These are phyloP conservation scores for Rhabditoides inermis DNA, from an alignment of 2,888 invertebrate genomes.

Conservation along the genomic window DNA sequence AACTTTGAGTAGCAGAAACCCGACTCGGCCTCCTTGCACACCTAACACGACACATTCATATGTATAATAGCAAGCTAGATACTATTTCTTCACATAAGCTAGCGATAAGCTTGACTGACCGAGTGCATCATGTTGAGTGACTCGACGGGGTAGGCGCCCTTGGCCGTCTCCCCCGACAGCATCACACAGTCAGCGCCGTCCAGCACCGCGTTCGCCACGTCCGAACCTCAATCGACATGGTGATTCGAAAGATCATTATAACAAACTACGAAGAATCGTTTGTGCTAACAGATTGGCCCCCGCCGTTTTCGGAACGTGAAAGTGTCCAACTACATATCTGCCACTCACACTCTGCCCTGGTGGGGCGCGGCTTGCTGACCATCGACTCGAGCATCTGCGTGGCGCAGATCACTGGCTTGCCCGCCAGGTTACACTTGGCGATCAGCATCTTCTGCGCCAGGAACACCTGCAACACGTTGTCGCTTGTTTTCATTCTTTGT, in stretches of 20 bases:
- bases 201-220: slow-evolving; percentile 79
- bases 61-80: no score
- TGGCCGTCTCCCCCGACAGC: slow-evolving; percentile 98
- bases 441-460: slow-evolving; percentile 86
- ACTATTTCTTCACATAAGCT: no score
- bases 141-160: slow-evolving; percentile 87
- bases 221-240: no score
- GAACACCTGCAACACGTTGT: no score
- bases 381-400: slow-evolving; percentile 94
- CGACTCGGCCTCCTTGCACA: slow-evolving; percentile 89
- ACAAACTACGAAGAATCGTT: no score
- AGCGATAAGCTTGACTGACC: no score
- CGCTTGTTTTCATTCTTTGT: no score
- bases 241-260: no score
- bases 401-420: slow-evolving; percentile 94
- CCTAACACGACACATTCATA: no score
- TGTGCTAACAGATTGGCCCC: no score
- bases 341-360: slow-evolving; percentile 91
- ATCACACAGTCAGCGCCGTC: slow-evolving; percentile 97
- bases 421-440: slow-evolving; percentile 85
- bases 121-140: slow-evolving; percentile 64
- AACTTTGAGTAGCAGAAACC: slow-evolving; percentile 85
- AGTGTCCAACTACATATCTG: no score
- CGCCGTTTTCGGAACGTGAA: no score
- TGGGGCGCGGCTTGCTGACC: slow-evolving; percentile 94